Conservation (phyloP, 2,797 vertebrate genomes). For the Euthynnus affinis region DNA sequence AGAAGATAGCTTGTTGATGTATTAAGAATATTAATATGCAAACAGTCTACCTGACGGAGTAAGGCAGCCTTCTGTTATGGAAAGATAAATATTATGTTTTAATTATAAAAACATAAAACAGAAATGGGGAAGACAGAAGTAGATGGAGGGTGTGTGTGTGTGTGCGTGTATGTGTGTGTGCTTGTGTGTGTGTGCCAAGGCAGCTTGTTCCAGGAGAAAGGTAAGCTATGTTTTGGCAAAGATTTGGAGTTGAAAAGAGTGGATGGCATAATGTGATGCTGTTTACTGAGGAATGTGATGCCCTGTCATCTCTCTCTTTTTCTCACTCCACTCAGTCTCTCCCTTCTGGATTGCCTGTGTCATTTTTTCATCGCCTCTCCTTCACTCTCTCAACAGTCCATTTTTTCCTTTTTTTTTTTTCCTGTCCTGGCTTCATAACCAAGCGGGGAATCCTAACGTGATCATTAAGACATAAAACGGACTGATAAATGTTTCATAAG, state of each 20-base stretch:
- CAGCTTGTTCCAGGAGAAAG: slow-evolving; percentile 80
- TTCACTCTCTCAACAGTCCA: slow-evolving; percentile 61
- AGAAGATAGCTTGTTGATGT: slow-evolving; percentile 88
- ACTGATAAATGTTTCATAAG: slow-evolving; percentile 90
- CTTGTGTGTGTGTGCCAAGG: slow-evolving; percentile 51
- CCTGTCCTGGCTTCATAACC: slow-evolving; percentile 80
- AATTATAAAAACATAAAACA: slow-evolving; percentile 92
- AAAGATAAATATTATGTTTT: slow-evolving; percentile 93
- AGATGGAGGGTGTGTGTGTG: slow-evolving; percentile 60
- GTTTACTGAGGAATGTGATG: slow-evolving; percentile 82
- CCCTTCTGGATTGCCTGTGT: slow-evolving; percentile 62
- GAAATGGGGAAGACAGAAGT: slow-evolving; percentile 77
- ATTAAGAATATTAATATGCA: slow-evolving; percentile 91
- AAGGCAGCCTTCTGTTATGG: slow-evolving; percentile 90
- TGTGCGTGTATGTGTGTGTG: slow-evolving; percentile 24
- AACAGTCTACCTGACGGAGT: slow-evolving; percentile 87
- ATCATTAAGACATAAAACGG: slow-evolving; percentile 89
- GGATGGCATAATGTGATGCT: slow-evolving; percentile 78
- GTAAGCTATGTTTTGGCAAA: slow-evolving; percentile 85
- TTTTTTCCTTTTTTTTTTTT: slow-evolving; percentile 30
- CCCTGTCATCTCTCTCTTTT: slow-evolving; percentile 70
- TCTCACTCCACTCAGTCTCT: slow-evolving; percentile 65
- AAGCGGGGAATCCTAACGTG: slow-evolving; percentile 86
- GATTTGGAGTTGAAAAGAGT: slow-evolving; percentile 81
- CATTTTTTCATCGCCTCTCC: slow-evolving; percentile 68